Evolutionary conservation across 2,797 vertebrate genomes (phyloP), one percentile per base, ranked within the genome.

Genomic region (Gouania willdenowi): DNA sequence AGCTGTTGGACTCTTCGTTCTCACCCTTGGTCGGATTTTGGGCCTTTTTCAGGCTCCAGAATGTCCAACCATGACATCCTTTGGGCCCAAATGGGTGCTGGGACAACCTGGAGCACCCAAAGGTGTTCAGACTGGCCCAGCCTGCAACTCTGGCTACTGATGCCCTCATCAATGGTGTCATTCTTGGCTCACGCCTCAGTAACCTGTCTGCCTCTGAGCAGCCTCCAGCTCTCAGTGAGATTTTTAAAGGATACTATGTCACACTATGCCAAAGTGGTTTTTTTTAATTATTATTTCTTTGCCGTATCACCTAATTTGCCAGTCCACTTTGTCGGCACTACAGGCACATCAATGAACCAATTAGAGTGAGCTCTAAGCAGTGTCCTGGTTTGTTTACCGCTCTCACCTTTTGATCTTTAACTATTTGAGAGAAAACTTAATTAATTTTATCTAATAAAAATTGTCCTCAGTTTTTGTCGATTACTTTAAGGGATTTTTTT

Each of bases 51-150:
- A 75, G 82, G 31, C 65, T 71, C 1, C 54, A 64, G 3, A 52
- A 58, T 1, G 52, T 74, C 0, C 43, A 32, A 0, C 37, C 67
- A 2, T 26, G 15, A 1, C 26, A 62, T 2, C 52, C 71, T 0
- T 21, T 93, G 41, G 91, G 91, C 6, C 85, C 82, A 0, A 58
- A 79, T 0, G 92, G 94, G 3, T 97, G 93, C 72, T 96, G 93
- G 94, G 90, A 95, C 30, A 79, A 54, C 0, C 40, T 89, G 5
- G 74, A 73, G 0, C 20, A 34, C 0, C 92, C 93, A 1, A 82
- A 32, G 15, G 55, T 71, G 20, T 96, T 91, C 77, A 90, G 80
- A 4, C 63, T 92, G 3, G 27, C 66, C 25, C 47, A 71, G 0
- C 8, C 71, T 4, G 43, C 81, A n/a, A 75, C 87, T 10, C 35